Base-by-base conservation (phyloP, 2,797 vertebrate species). In the Manis javanica region DNA sequence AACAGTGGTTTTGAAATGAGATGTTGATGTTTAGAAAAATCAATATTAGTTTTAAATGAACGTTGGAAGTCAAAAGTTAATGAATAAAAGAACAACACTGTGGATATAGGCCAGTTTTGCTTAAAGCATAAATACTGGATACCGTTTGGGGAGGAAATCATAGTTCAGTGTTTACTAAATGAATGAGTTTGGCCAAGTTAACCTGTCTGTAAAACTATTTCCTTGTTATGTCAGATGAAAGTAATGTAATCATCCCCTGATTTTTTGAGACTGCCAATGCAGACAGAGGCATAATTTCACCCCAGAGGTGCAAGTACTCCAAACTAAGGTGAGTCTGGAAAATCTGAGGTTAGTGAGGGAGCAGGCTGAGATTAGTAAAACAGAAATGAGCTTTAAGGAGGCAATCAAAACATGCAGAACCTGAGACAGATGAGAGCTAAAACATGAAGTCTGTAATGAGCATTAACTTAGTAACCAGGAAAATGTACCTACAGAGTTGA, bases 41-140 rank as follows among this genome's bases (percentile, higher is more conserved):
- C 81, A 95, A 19, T 92, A 71, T 71, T 96, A 87, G 55, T 74
- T 97, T 96, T 84, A 74, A 95, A 72, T 89, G 19, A 87, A 91
- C 72, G 49, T 29, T 69, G 39, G 57, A 90, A 90, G 63, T 83
- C 39, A 93, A 83, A 94, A 78, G 15, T 85, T 90, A 91, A 55
- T 90, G 77, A 94, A 89, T 79, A 61, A 92, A 95, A 66, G 59
- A 95, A 77, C 31, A 81, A 23, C 37, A 75, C 19, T 90, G 14
- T 83, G 34, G 69, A 87, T 46, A 9, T 64, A 79, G 6, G 14
- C 71, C 26, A 90, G 37, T 77, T 88, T 90, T 94, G 29, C 82
- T 55, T 53, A 39, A 83, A 95, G 55, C 55, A 18, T 94, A 81
- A 77, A 61, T 37, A 3, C 37, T 31, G 7, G 46, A 24, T 18